Conservation (phyloP, 2,888 invertebrate genomes). For the Caenorhabditis panamensis region DNA sequence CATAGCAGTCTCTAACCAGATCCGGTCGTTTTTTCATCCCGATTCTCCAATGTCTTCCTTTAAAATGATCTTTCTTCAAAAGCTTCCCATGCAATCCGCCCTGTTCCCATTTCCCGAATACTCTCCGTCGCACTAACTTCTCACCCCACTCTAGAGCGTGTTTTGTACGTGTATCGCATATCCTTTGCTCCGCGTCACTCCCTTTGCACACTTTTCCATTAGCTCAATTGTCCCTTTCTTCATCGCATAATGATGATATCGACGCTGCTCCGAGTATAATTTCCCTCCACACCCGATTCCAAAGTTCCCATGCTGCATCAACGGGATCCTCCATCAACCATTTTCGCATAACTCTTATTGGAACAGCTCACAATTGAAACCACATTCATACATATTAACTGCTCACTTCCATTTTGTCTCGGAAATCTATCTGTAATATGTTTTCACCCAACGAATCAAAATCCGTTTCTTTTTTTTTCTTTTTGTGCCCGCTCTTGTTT, state of each 20-base stretch:
- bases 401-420: constrained; percentile 22
- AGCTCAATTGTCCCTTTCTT: not conserved
- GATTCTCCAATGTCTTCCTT: constrained; percentile 4
- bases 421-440: constrained; percentile 37
- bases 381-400: not conserved
- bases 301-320: not conserved
- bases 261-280: not conserved
- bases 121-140: constrained; percentile 3
- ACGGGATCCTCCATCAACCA: not conserved
- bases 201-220: not conserved
- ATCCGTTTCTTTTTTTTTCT: no score
- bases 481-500: constrained; percentile 3
- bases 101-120: not conserved
- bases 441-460: constrained; percentile 41
- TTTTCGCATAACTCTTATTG: not conserved
- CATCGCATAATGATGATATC: not conserved
- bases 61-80: constrained; percentile 21
- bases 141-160: constrained; percentile 20
- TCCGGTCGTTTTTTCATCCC: constrained; percentile 8
- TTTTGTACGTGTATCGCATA: constrained; percentile 48
- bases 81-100: not conserved
- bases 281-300: not conserved
- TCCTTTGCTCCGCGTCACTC: constrained; percentile 7
- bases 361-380: not conserved
- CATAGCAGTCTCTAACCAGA: constrained; percentile 13